Conservation (phyloP, 2,113 vertebrate genomes). For the Ranitomeya variabilis region DNA sequence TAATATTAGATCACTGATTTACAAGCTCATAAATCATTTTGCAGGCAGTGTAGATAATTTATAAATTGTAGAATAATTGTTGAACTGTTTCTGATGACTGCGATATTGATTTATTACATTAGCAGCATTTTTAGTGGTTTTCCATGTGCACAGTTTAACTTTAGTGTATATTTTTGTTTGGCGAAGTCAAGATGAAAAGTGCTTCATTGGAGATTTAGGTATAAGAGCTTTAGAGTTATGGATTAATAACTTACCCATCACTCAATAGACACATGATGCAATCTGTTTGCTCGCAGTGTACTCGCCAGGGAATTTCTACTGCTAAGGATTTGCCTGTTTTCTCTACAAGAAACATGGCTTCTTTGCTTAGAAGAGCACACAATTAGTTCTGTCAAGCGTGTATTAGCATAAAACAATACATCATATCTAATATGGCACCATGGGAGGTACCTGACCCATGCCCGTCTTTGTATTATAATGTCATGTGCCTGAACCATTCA, state of each 20-base stretch:
- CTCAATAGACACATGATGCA: no score
- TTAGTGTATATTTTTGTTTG: neutral
- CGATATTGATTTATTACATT: neutral
- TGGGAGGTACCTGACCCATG: neutral
- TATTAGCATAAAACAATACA: neutral
- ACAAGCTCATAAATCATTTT: slow-evolving; percentile 33
- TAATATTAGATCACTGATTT: slow-evolving; percentile 37
- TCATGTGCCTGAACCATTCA: neutral
- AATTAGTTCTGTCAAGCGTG: no score
- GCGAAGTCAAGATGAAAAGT: neutral
- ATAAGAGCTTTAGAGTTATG: neutral
- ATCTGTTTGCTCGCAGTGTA: no score
- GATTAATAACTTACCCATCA: neutral
- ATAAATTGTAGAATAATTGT: slow-evolving; percentile 21
- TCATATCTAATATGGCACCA: neutral
- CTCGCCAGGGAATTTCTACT: no score
- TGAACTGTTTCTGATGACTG: slow-evolving; percentile 23
- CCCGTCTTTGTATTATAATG: neutral
- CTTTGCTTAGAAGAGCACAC: no score
- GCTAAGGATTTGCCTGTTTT: no score
- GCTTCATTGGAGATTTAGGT: neutral
- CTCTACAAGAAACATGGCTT: no score
- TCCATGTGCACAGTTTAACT: neutral
- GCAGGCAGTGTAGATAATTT: slow-evolving; percentile 20
- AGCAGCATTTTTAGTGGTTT: neutral